Evolutionary conservation across 2,797 vertebrate species (phyloP).

Genomic region (Clarias pachynema): DNA sequence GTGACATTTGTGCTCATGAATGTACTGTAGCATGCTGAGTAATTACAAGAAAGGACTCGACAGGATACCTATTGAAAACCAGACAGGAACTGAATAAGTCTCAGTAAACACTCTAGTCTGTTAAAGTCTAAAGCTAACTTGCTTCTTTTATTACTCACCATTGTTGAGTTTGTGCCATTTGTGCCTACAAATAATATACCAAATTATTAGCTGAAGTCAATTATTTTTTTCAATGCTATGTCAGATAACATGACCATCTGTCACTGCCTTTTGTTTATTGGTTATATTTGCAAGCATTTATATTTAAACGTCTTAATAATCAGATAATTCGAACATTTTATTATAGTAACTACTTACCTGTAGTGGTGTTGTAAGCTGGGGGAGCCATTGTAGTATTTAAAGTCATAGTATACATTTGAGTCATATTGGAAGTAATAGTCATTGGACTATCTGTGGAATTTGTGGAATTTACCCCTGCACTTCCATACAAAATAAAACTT

Average conservation of each 20-base stretch:
- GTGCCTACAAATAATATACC: constrained; percentile 10
- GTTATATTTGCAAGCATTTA: not conserved
- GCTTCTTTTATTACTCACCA: constrained; percentile 10
- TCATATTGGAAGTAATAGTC: fast-evolving
- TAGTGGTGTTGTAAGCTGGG: not conserved
- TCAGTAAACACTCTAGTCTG: not conserved
- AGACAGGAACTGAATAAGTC: constrained; percentile 10
- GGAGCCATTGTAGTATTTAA: not conserved
- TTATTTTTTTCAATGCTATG: not conserved
- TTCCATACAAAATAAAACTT: constrained; percentile 57
- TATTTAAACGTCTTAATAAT: not conserved
- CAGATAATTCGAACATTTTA: not conserved
- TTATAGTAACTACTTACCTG: not conserved
- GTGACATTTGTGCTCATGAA: constrained; percentile 62
- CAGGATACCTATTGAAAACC: constrained; percentile 66
- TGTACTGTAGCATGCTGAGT: constrained; percentile 66
- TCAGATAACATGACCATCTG: not conserved
- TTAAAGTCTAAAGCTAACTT: not conserved
- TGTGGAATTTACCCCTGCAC: not conserved
- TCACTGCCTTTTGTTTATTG: not conserved
- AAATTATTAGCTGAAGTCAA: not conserved
- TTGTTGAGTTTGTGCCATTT: not conserved
- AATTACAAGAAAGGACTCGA: constrained; percentile 70
- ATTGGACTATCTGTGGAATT: not conserved
- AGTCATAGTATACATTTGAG: not conserved